Percentiles rank a stretch among this genome's conserved stretches.
Conservation (phyloP, 2,888 invertebrate genomes). For the Aporophyla nigra region DNA sequence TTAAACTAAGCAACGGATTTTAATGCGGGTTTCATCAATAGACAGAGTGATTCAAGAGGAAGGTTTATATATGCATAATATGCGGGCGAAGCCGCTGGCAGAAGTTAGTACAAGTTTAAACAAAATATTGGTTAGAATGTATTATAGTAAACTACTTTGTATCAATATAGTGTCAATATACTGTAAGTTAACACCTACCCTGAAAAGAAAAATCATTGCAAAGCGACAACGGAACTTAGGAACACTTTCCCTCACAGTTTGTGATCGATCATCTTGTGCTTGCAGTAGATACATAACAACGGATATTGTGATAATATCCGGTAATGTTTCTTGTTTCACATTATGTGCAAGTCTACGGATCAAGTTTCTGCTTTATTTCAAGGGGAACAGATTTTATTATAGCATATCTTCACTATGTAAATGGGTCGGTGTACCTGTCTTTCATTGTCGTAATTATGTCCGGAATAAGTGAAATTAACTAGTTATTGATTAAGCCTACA, state of each 20-base stretch:
- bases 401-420: background rate
- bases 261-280: slow-evolving; percentile 14
- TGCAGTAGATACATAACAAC: slow-evolving; percentile 7
- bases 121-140: background rate
- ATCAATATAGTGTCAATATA: background rate
- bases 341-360: background rate
- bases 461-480: background rate
- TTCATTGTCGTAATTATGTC: background rate
- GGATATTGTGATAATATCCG: slow-evolving; percentile 36
- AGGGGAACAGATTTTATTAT: background rate
- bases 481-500: background rate
- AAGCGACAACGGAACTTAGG: background rate
- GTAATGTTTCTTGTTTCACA: slow-evolving; percentile 17
- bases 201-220: slow-evolving; percentile 19
- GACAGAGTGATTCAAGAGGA: too few relatives aligned
- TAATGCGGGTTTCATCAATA: too few relatives aligned
- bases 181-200: background rate
- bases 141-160: background rate
- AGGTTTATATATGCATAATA: too few relatives aligned
- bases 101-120: too few relatives aligned
- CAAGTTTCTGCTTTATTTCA: slow-evolving; percentile 10
- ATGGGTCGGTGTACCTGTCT: background rate
- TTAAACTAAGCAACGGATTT: too few relatives aligned
- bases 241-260: slow-evolving; percentile 10
- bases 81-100: too few relatives aligned